Evolutionary conservation across 2,797 vertebrate genomes (phyloP).

Genomic region (Hirundo rustica): DNA sequence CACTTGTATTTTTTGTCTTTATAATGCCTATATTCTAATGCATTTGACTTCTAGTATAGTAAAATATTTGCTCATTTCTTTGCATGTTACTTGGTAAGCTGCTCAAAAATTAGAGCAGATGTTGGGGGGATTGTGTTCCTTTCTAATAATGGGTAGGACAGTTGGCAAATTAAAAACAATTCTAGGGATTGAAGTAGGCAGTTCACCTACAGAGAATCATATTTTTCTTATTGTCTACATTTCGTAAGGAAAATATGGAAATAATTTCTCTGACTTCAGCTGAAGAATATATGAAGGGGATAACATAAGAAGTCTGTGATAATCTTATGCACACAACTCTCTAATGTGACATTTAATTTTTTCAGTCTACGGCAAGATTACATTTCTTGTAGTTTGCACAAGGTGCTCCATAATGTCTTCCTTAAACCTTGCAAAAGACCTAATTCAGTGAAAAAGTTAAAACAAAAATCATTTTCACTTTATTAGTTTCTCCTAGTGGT

Average conservation of each 20-base stretch:
- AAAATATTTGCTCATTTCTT: background rate
- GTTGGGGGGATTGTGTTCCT: background rate
- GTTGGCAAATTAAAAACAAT: background rate
- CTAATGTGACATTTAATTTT: background rate
- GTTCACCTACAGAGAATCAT: background rate
- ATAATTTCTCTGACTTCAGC: background rate
- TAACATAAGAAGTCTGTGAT: background rate
- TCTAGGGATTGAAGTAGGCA: background rate
- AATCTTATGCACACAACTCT: background rate
- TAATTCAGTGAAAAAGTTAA: background rate
- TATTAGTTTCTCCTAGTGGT: background rate
- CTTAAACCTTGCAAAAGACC: background rate
- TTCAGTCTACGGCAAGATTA: background rate
- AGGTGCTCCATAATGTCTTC: background rate
- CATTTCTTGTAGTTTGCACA: background rate
- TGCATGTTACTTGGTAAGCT: background rate
- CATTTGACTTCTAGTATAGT: background rate
- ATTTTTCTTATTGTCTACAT: background rate
- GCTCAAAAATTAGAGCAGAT: background rate
- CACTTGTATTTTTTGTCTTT: background rate
- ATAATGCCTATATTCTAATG: background rate
- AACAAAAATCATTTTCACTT: background rate
- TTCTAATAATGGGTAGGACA: background rate
- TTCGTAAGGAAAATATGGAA: background rate
- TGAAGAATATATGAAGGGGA: background rate